Evolutionary conservation across 2,797 vertebrate species (phyloP), one percentile per base, ranked within the genome.

Genomic region (Fundulus diaphanus): DNA sequence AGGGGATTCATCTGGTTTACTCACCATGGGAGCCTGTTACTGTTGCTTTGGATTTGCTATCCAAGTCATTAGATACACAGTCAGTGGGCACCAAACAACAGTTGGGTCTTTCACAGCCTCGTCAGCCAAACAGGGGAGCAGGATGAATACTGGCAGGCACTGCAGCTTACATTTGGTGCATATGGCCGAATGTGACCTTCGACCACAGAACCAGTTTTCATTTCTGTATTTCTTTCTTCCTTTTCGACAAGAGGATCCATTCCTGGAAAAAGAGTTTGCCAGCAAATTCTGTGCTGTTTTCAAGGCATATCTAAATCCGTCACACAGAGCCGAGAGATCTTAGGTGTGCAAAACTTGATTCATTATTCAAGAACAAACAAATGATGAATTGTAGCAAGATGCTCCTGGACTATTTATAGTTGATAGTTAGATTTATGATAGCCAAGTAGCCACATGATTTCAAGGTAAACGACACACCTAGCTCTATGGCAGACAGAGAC

Each of bases 41-140:
- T 81, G 88, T 89, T 84, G 89, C 77, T 52, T 85, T 88, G 90
- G 80, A 90, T 92, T 91, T 91, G 84, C 90, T 86, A 92, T 90
- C 94, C 87, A 93, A 92, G 89, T 93, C 93, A 93, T 94, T 94
- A 94, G 90, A 93, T 81, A 88, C 91, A 92, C 93, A 93, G 92
- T 90, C 82, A 90, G 91, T 81, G 84, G 87, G 89, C 86, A 83
- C 83, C 86, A 87, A 89, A 90, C 82, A 90, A 91, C 87, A 89
- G 80, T 91, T 91, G 88, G 88, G 88, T 88, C 82, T 87, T 87
- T 90, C 87, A 84, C 79, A 74, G 85, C 90, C 89, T 86, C 87
- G 81, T 90, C 89, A 79, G 85, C 84, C 81, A 90, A 90, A 91
- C 83, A 79, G 84, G 85, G 85, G 78, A 83, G 78, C 73, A 70